phyloP scores from a whole-genome alignment of 2,797 vertebrate species.

The Phalloptychus januarius region DNA sequence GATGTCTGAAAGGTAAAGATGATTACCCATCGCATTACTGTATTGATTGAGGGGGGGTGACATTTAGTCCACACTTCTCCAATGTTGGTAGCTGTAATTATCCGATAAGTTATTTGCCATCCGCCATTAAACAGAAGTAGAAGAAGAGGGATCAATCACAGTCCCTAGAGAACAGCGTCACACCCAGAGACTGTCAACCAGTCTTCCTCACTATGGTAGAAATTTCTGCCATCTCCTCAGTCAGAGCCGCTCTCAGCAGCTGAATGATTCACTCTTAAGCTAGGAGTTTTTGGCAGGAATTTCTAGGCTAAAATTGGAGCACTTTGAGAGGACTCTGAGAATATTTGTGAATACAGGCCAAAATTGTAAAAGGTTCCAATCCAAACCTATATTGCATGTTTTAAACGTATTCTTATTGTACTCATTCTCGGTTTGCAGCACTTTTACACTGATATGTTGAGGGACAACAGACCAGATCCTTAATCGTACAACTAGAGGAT shows the following conservation, averaged over 20 bases:
- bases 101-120: neutral
- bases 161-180: neutral
- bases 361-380: neutral
- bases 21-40: constrained; percentile 6
- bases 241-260: neutral
- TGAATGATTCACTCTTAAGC: neutral
- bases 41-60: neutral
- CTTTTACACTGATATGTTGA: neutral
- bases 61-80: neutral
- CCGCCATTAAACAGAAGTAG: neutral
- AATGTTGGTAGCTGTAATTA: neutral
- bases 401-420: neutral
- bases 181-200: neutral
- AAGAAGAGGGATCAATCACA: neutral
- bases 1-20: neutral
- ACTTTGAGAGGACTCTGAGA: neutral
- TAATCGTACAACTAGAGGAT: neutral
- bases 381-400: neutral
- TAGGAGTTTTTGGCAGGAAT: neutral
- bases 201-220: neutral
- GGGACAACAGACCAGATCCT: neutral
- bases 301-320: neutral
- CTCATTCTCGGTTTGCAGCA: neutral
- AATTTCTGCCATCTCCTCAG: neutral
- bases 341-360: neutral